Evolutionary conservation across 2,113 vertebrate species (phyloP).

Genomic region (Symphodus melops): DNA sequence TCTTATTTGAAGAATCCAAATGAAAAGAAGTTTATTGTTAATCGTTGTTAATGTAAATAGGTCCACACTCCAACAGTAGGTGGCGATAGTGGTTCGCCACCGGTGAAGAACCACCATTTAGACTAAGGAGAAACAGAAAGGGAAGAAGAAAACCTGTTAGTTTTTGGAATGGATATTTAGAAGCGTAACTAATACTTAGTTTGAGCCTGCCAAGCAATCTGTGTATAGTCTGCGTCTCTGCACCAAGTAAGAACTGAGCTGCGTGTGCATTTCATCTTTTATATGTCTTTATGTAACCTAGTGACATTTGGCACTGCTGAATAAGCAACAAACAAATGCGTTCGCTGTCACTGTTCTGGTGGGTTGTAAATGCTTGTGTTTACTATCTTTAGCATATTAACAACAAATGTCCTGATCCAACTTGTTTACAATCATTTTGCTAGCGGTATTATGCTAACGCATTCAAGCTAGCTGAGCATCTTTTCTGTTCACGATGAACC

Average conservation of each 20-base stretch:
- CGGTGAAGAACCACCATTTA: neutral
- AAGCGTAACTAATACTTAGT: neutral
- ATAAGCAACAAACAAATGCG: neutral
- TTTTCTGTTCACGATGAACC: no score
- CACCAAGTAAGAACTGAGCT: neutral
- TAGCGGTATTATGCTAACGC: neutral
- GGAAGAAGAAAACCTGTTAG: neutral
- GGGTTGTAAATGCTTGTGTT: neutral
- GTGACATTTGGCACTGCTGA: neutral
- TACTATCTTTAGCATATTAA: neutral
- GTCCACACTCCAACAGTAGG: conserved; percentile 3
- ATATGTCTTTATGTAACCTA: neutral
- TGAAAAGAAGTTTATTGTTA: no score
- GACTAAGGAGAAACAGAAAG: neutral
- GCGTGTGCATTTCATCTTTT: neutral
- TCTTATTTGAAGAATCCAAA: no score
- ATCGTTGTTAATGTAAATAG: no score
- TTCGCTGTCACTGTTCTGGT: neutral
- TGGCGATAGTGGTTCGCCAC: neutral
- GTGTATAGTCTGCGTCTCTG: neutral
- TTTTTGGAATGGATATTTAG: neutral
- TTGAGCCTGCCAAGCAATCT: neutral
- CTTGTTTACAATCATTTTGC: neutral
- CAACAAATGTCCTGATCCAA: neutral
- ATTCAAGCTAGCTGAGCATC: neutral